Percentiles rank a stretch among this genome's conserved stretches.
phyloP scores from a whole-genome alignment of 1,140 invertebrate genomes.

The Adelges cooleyi region DNA sequence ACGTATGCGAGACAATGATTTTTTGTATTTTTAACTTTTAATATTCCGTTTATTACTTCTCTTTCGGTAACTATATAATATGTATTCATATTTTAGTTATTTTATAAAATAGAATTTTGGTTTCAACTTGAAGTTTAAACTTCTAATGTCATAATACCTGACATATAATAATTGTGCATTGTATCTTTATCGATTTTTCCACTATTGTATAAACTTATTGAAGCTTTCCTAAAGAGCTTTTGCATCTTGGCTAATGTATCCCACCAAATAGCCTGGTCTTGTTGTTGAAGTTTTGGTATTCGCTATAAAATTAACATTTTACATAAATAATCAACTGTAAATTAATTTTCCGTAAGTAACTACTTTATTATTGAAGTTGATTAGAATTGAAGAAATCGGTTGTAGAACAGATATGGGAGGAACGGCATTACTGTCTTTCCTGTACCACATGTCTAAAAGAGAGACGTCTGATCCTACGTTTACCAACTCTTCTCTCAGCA shows the following conservation, averaged over 20 bases:
- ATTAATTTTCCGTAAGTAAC: background rate
- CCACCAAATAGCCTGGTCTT: constrained; percentile 95
- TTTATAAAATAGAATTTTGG: background rate
- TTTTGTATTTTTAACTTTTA: constrained; percentile 89
- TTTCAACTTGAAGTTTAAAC: too few species aligned
- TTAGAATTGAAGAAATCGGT: constrained; percentile 90
- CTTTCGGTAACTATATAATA: constrained; percentile 78
- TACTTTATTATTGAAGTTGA: constrained; percentile 98
- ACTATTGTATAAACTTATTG: constrained; percentile 66
- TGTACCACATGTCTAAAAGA: constrained; percentile 88
- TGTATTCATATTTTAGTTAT: constrained; percentile 10
- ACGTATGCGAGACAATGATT: constrained; percentile 94
- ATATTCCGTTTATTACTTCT: constrained; percentile 89
- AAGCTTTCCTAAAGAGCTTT: constrained; percentile 82
- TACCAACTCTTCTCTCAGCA: constrained; percentile 71
- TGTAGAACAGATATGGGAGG: constrained; percentile 85
- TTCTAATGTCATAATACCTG: constrained; percentile 50
- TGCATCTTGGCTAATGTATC: constrained; percentile 91
- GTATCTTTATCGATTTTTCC: constrained; percentile 83
- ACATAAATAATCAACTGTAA: too few species aligned
- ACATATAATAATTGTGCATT: constrained; percentile 99
- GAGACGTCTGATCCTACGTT: constrained; percentile 68
- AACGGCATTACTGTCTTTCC: constrained; percentile 90
- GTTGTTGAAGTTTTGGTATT: constrained; percentile 87
- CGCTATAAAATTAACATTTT: constrained; percentile 45